phyloP scores from a whole-genome alignment of 2,888 invertebrate species.

The Morpho achilles region DNA sequence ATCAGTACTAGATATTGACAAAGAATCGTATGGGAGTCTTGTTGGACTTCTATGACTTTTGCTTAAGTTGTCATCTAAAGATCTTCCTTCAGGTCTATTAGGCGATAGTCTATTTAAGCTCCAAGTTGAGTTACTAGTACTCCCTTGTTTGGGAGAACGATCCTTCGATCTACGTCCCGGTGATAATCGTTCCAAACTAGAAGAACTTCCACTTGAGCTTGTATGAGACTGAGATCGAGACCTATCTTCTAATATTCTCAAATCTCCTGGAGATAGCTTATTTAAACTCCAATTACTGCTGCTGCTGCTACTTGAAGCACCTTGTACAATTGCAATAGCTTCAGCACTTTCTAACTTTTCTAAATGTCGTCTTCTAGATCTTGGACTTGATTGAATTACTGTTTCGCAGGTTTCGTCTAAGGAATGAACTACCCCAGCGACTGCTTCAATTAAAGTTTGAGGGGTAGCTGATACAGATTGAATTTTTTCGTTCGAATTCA shows the following conservation, averaged over 20 bases:
- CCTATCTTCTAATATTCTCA: slow-evolving; percentile 67
- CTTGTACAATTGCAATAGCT: slow-evolving; percentile 66
- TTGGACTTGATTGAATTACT: slow-evolving; percentile 81
- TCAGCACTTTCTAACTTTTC: slow-evolving; percentile 73
- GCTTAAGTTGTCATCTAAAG: slow-evolving; percentile 66
- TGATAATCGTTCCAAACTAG: slow-evolving; percentile 70
- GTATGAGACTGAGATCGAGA: slow-evolving; percentile 73
- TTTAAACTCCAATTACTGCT: slow-evolving; percentile 77
- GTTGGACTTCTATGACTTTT: slow-evolving; percentile 72
- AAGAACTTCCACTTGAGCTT: slow-evolving; percentile 74
- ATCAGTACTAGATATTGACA: slow-evolving; percentile 73
- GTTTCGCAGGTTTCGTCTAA: slow-evolving; percentile 84
- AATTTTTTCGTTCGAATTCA: slow-evolving; percentile 37
- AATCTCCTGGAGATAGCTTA: slow-evolving; percentile 72
- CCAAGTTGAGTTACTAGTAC: slow-evolving; percentile 74
- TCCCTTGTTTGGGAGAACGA: slow-evolving; percentile 71
- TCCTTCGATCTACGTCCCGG: slow-evolving; percentile 73
- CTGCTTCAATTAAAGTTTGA: slow-evolving; percentile 81
- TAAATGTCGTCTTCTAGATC: slow-evolving; percentile 70
- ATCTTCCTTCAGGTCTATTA: slow-evolving; percentile 70
- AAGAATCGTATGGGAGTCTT: slow-evolving; percentile 67
- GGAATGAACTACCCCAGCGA: slow-evolving; percentile 82
- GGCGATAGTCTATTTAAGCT: slow-evolving; percentile 72
- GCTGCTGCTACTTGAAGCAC: slow-evolving; percentile 72
- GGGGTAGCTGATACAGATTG: slow-evolving; percentile 48